Evolutionary conservation across 1,140 invertebrate genomes (phyloP), one percentile per base, ranked within the genome.

Genomic region (Drosophila willistoni): DNA sequence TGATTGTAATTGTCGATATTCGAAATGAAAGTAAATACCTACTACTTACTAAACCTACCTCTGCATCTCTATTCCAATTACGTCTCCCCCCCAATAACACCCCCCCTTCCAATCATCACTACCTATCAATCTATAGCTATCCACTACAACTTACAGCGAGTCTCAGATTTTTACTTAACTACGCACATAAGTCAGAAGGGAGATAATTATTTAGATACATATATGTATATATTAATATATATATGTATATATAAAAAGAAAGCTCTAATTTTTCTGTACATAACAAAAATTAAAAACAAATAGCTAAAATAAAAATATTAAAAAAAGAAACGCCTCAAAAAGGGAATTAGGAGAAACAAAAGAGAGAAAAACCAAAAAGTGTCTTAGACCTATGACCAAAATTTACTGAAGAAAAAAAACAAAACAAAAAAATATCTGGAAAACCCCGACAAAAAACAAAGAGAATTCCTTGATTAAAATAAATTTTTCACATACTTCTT

Each of bases 301-400:
- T 17, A 19, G 1, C 29, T 29, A 6, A 55, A 64, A 54, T 7
- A 22, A 29, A 56, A 29, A 22, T 19, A 33, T 22, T n/a, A 13
- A 61, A 66, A 55, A 67, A 29, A 63, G 51, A 47, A 73, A 44
- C 67, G 57, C 33, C 54, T 54, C 36, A 14, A 59, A 39, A 62
- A 17, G 63, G 61, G 54, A 77, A 51, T 51, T 19, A 77, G 44
- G 39, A 54, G 39, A 60, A 59, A 39, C 44, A 51, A 51, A 51
- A 22, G 44, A 51, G 19, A 22, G 44, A 34, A 39, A 63, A 89
- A 89, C 84, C 84, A 89, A 89, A 84, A 89, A 90, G 84, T 89
- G 84, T 89, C 84, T 89, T 89, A 89, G 84, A 89, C 84, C 84
- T 84, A 90, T 85, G 84, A 87, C 84, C 84, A 87, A 87, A 86